Base-by-base conservation (phyloP, 2,888 invertebrate genomes). In the Chymomyza fuscimana region DNA sequence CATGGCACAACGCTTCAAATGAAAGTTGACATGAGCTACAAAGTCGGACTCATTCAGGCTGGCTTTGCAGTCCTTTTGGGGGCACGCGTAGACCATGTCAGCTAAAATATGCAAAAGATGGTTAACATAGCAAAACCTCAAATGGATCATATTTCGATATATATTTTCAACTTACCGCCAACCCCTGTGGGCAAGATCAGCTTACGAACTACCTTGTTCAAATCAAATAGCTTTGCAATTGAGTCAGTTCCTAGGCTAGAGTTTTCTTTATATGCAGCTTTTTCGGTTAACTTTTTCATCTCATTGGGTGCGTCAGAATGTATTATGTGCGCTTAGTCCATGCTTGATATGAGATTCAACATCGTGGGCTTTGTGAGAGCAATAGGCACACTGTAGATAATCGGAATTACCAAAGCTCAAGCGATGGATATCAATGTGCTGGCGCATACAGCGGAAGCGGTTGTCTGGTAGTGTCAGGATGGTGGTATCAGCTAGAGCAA, bases 361-460 rank as follows among this genome's bases (percentile, higher is more conserved):
- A 66, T 83, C 87, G 3, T 66, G 67, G 9, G 79, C 89, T 0
- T 68, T 12, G 60, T 86, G 79, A 1, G 63, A 0, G 16, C 91
- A 91, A 19, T 86, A 76, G n/a, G 86, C 83, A 51, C 91, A 91
- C 15, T 70, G 78, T 0, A 91, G 71, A 67, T 89, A 86, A 19
- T 19, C 25, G 1, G 82, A 88, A 4, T 73, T 74, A 0, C 76
- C 75, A 15, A 88, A 86, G 15, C 79, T 74, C 60, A 82, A 79
- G 12, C 79, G 70, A 63, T 91, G 91, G 59, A 86, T 82, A 19
- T 74, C 75, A 67, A 91, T 76, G 74, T 91, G 91, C 68, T 90
- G 85, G n/a, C 81, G 79, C 72, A 91, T 89, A 1, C 84, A n/a
- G n/a, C n/a, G n/a, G n/a, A n/a, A n/a, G n/a, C n/a, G n/a, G n/a